Evolutionary conservation across 2,888 invertebrate species (phyloP).

Genomic region (Ectropis crepuscularia): DNA sequence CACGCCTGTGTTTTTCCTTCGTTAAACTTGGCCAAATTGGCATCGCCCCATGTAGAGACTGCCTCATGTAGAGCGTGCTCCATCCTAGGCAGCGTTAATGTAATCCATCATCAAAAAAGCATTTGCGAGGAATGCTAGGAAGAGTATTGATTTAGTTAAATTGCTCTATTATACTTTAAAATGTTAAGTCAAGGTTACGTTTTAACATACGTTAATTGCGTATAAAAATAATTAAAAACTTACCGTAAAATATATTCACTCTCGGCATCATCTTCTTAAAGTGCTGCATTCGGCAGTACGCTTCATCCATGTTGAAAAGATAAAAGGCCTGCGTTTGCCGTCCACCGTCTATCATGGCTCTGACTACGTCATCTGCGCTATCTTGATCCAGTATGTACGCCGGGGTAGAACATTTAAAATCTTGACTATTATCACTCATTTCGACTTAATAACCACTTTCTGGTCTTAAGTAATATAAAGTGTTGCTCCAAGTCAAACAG

Average conservation of each 20-base stretch:
- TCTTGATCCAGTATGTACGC: conserved; percentile 36
- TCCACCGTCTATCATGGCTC: conserved; percentile 49
- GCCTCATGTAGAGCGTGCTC: no score
- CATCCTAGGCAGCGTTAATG: no score
- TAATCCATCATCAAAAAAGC: no score
- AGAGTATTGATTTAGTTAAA: no score
- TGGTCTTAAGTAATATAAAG: conserved; percentile 25
- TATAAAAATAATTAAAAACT: neutral
- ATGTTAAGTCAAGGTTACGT: no score
- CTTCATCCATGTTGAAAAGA: conserved; percentile 54
- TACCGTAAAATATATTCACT: conserved; percentile 57
- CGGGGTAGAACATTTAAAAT: conserved; percentile 51
- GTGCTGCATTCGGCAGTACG: conserved; percentile 47
- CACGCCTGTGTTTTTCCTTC: no score
- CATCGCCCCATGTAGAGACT: no score
- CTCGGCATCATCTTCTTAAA: conserved; percentile 53
- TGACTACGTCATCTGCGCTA: conserved; percentile 46
- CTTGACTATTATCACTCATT: conserved; percentile 28
- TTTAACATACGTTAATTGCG: no score
- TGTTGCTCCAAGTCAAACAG: conserved; percentile 26
- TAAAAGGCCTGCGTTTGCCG: conserved; percentile 55
- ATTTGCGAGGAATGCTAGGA: no score
- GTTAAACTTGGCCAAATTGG: no score
- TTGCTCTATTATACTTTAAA: no score
- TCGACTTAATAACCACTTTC: no score